A percentile compares a stretch with the other conserved stretches of the same genome.
These are phyloP conservation scores for Lordiphosa collinella DNA, from an alignment of 1,140 invertebrate genomes.

Conservation along the genomic window DNA sequence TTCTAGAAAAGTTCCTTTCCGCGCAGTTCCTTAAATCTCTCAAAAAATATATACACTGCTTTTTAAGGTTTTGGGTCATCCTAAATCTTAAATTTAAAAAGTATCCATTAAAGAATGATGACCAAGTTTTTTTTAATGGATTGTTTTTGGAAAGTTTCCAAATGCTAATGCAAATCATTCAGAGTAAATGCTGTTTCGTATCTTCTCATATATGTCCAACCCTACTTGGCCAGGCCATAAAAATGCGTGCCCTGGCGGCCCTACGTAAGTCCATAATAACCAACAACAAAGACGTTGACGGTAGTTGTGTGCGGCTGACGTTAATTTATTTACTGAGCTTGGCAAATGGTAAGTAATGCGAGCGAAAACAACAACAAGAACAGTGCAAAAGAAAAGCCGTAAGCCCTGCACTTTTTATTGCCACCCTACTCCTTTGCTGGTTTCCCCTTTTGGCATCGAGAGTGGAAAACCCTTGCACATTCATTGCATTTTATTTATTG, in stretches of 20 bases:
- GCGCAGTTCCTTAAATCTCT: too few relatives aligned
- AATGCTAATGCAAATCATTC: too few relatives aligned
- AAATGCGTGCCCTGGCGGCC: constrained; percentile 44
- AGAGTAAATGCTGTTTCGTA: too few relatives aligned
- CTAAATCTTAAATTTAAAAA: too few relatives aligned
- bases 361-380: constrained; percentile 1
- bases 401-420: constrained; percentile 16
- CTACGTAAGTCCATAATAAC: constrained; percentile 39
- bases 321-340: constrained; percentile 60
- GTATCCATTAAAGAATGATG: too few relatives aligned
- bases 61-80: too few relatives aligned
- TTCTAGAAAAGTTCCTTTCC: too few relatives aligned
- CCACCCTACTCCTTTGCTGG: background rate
- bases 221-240: constrained; percentile 23
- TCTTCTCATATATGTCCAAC: background rate
- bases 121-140: too few relatives aligned
- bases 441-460: constrained; percentile 1
- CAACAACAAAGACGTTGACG: constrained; percentile 56
- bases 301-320: constrained; percentile 38
- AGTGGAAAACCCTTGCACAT: constrained; percentile 47
- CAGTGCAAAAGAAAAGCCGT: constrained; percentile 1
- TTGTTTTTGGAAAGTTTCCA: too few relatives aligned
- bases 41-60: too few relatives aligned
- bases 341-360: constrained; percentile 28
- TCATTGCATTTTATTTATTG: constrained; percentile 62